Conservation (phyloP, 1,140 invertebrate species). For the Bombus superbus region DNA sequence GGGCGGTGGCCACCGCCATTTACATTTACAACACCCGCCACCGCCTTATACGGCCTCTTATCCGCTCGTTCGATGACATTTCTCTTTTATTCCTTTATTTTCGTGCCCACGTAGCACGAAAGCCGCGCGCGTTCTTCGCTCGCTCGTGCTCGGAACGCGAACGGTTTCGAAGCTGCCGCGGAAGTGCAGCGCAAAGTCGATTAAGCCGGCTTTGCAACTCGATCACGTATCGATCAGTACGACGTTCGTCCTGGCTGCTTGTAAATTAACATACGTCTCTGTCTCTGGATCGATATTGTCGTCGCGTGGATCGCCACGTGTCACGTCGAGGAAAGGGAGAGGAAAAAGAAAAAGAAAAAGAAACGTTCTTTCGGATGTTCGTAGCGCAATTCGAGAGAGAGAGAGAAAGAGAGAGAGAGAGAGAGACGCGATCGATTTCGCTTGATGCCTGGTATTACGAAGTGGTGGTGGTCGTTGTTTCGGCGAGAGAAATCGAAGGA, state of each 20-base stretch:
- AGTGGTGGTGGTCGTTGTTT: too few relatives aligned
- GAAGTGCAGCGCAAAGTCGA: slow-evolving; percentile 53
- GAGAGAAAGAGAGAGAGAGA: not conserved
- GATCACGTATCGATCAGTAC: slow-evolving; percentile 24
- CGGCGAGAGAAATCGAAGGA: too few relatives aligned
- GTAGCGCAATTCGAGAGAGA: not conserved
- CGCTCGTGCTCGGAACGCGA: not conserved
- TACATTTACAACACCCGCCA: slow-evolving; percentile 76
- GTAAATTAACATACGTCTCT: slow-evolving; percentile 1
- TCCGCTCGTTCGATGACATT: slow-evolving; percentile 72
- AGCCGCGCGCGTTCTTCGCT: slow-evolving; percentile 9
- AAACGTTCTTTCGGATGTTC: not conserved
- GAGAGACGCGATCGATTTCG: not conserved
- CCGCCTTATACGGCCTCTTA: slow-evolving; percentile 74
- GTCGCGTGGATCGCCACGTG: not conserved
- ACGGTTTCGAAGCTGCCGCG: slow-evolving; percentile 54
- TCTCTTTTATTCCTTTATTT: slow-evolving; percentile 68
- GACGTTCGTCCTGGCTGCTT: not conserved
- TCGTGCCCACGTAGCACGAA: slow-evolving; percentile 44
- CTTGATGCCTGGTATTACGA: not conserved
- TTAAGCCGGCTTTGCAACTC: slow-evolving; percentile 13
- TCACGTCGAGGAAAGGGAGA: not conserved
- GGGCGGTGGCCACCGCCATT: slow-evolving; percentile 73
- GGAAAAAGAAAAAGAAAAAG: too few relatives aligned
- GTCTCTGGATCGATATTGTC: not conserved